A percentile compares a stretch with the other conserved stretches of the same genome.
These are phyloP conservation scores for Gymnarchus niloticus DNA, from an alignment of 2,113 vertebrate genomes.

Conservation along the genomic window DNA sequence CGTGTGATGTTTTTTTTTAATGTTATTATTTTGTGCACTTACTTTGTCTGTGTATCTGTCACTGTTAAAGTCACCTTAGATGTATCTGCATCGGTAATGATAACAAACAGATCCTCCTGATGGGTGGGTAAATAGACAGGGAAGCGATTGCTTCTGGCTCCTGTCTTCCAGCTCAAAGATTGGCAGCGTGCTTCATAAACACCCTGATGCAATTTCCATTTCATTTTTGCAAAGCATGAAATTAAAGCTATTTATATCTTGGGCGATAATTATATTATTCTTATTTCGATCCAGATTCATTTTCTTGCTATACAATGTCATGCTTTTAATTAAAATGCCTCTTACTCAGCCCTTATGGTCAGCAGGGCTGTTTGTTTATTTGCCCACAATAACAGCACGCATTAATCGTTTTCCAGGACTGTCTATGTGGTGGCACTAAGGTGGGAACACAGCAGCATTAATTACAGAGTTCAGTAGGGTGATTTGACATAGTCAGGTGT, in stretches of 20 bases:
- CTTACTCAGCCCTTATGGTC: slow-evolving; percentile 46
- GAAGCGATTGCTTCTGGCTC: slow-evolving; percentile 56
- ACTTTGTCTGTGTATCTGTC: not conserved
- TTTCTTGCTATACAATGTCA: slow-evolving; percentile 63
- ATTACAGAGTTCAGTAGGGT: slow-evolving; percentile 46
- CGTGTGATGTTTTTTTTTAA: not conserved
- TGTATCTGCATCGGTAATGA: slow-evolving; percentile 40
- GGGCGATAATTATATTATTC: slow-evolving; percentile 67
- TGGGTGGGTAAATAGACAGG: slow-evolving; percentile 52
- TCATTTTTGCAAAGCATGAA: slow-evolving; percentile 65
- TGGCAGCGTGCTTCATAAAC: slow-evolving; percentile 59
- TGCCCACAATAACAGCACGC: slow-evolving; percentile 32
- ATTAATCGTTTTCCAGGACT: not conserved
- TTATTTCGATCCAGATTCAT: slow-evolving; percentile 60
- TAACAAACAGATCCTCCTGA: slow-evolving; percentile 48
- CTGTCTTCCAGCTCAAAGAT: slow-evolving; percentile 51
- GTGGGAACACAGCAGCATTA: slow-evolving; percentile 24
- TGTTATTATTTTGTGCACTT: not conserved
- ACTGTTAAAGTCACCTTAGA: slow-evolving; percentile 33
- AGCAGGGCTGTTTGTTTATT: slow-evolving; percentile 48
- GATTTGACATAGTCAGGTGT: slow-evolving; percentile 44
- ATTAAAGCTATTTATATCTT: slow-evolving; percentile 67
- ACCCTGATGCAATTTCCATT: slow-evolving; percentile 54
- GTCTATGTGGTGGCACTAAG: slow-evolving; percentile 35
- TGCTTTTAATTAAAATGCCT: slow-evolving; percentile 61